Percentiles rank a stretch among this genome's conserved stretches.
These are phyloP conservation scores for Agonopterix alstromeriana DNA, from an alignment of 2,888 invertebrate species.

Conservation along the genomic window DNA sequence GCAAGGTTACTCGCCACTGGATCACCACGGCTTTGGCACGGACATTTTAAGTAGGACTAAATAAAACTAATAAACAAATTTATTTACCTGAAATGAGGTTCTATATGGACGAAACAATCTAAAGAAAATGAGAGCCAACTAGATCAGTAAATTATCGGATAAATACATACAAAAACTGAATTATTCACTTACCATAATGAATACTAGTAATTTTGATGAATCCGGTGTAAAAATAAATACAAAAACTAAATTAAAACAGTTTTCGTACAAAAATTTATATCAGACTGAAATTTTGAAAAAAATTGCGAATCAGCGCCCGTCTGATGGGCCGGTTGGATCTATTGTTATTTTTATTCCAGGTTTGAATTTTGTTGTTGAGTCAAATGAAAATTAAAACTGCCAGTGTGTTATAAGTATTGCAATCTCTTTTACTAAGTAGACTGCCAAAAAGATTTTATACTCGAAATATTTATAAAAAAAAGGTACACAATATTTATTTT, in stretches of 20 bases:
- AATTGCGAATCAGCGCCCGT: constrained; percentile 54
- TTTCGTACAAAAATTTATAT: constrained; percentile 53
- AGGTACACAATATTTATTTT: too few species aligned
- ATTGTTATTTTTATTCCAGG: constrained; percentile 45
- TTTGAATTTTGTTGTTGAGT: constrained; percentile 32
- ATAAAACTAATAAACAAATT: too few species aligned
- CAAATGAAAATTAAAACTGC: constrained; percentile 1
- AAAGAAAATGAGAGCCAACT: too few species aligned
- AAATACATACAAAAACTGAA: too few species aligned
- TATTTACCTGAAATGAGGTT: too few species aligned
- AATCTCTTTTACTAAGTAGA: background rate
- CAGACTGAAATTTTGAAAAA: constrained; percentile 64
- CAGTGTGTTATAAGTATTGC: background rate
- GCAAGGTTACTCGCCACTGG: too few species aligned
- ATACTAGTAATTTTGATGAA: constrained; percentile 55
- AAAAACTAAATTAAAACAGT: constrained; percentile 45
- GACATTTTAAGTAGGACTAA: too few species aligned
- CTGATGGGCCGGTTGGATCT: constrained; percentile 50
- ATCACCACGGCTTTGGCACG: too few species aligned
- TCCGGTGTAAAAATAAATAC: constrained; percentile 37
- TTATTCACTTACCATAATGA: constrained; percentile 59
- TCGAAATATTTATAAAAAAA: too few species aligned
- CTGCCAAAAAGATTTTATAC: background rate
- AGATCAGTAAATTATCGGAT: too few species aligned
- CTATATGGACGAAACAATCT: too few species aligned